Conservation (phyloP, 2,797 vertebrate species). For the Periparus ater region DNA sequence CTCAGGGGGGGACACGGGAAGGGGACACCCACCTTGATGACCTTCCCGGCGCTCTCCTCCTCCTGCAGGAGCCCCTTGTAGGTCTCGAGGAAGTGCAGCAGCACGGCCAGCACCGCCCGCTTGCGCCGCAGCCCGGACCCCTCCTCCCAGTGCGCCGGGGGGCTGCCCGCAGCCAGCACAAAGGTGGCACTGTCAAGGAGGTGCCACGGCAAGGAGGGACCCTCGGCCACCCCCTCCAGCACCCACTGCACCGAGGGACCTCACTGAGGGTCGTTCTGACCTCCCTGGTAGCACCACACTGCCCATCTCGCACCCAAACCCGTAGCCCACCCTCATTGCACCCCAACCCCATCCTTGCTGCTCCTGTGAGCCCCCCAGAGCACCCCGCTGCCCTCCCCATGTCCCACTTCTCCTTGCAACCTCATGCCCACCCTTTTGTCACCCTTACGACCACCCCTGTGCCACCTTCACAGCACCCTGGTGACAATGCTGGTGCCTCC, state of each 20-base stretch:
- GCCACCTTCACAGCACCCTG: background rate
- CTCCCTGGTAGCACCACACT: rapidly evolving
- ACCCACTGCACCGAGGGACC: background rate
- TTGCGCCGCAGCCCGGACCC: slow-evolving; percentile 79
- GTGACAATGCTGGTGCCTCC: background rate
- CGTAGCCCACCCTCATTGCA: rapidly evolving
- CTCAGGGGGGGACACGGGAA: too few relatives aligned
- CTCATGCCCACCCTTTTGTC: background rate
- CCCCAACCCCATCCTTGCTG: background rate
- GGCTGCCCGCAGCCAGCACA: slow-evolving; percentile 61
- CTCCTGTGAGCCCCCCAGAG: background rate
- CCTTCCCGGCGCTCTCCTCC: slow-evolving; percentile 85
- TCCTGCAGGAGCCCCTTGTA: slow-evolving; percentile 95
- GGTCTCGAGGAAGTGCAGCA: slow-evolving; percentile 91
- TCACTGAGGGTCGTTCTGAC: background rate
- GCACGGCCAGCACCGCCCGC: slow-evolving; percentile 87
- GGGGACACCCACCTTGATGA: slow-evolving; percentile 85
- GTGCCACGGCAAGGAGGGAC: background rate
- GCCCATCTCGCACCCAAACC: background rate
- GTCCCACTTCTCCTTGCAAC: too few relatives aligned
- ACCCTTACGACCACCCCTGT: too few relatives aligned
- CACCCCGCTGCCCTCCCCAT: background rate
- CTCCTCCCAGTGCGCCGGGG: slow-evolving; percentile 61
- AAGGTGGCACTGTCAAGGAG: slow-evolving; percentile 78
- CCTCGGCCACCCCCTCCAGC: background rate